phyloP scores from a whole-genome alignment of 2,888 invertebrate species.

The Melanophora roralis region DNA sequence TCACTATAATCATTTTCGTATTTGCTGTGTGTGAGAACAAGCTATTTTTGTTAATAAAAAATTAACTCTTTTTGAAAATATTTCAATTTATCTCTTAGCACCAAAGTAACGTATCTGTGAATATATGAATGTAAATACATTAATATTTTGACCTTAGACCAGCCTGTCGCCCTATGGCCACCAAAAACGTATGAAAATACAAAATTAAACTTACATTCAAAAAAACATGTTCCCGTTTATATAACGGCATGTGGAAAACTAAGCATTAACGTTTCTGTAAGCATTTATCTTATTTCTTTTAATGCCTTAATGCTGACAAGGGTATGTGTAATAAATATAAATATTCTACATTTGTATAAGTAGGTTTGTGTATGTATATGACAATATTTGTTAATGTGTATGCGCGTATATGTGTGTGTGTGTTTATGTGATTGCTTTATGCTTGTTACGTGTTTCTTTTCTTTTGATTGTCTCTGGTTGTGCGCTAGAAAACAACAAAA shows the following conservation, averaged over 20 bases:
- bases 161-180: too few species aligned
- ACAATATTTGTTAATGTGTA: not conserved
- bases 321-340: not conserved
- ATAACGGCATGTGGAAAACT: not conserved
- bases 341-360: not conserved
- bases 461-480: slow-evolving; percentile 43
- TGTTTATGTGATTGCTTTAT: slow-evolving; percentile 12
- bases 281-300: slow-evolving; percentile 24
- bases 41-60: too few species aligned
- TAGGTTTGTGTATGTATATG: not conserved
- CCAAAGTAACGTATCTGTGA: too few species aligned
- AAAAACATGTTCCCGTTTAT: not conserved
- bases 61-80: too few species aligned
- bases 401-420: not conserved
- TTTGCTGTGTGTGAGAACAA: too few species aligned
- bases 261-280: not conserved
- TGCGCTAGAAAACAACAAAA: not conserved
- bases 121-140: too few species aligned
- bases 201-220: too few species aligned
- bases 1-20: too few species aligned
- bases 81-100: too few species aligned
- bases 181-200: too few species aligned
- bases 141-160: too few species aligned
- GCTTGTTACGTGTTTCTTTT: slow-evolving; percentile 46
- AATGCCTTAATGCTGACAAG: not conserved